Base-by-base conservation (phyloP, 2,888 invertebrate species). In the Nasonia oneida region DNA sequence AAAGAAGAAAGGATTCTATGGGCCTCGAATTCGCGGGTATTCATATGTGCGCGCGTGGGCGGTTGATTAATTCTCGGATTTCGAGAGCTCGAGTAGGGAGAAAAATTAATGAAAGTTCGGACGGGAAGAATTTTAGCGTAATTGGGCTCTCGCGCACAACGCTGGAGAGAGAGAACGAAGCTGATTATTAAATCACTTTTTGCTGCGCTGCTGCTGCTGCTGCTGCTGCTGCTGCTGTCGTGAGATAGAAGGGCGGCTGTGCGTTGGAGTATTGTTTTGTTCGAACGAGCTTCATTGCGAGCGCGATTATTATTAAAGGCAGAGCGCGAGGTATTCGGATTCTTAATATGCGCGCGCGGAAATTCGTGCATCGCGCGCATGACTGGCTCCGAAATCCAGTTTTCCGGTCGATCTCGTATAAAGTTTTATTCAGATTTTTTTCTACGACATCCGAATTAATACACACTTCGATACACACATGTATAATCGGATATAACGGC, bases 21-120 rank as follows among this genome's bases (percentile, higher is more conserved):
- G 67, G 33, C 23, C 67, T 67, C 33, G 33, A 67, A 67, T 67
- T 67, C 67, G 23, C 15, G 12, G 53, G 2, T 18, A n/a, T 29
- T 29, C 50, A 57, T 53, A 50, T 10, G 33, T 18, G 50, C 18
- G 76, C 0, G 53, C 18, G 76, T 4, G 53, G 3, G 57, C 18
- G 76, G 50, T 57, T 76, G 76, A 76, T 76, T 76, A 50, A 76
- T 57, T 57, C 57, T 18, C 50, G 75, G 37, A 37, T 57, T 61
- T 77, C 57, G n/a, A n/a, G 77, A 10, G 61, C 18, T 37, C 37
- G 39, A 23, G 29, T 29, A 29, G 50, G 37, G 76, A 33, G 29
- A 76, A 10, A 57, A 76, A 76, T 53, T 37, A 76, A 57, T 47
- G 57, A 57, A 76, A 76, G 29, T 67, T 67, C 33, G 67, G 29